Base-by-base conservation (phyloP, 2,888 invertebrate species). In the Diploptera punctata region DNA sequence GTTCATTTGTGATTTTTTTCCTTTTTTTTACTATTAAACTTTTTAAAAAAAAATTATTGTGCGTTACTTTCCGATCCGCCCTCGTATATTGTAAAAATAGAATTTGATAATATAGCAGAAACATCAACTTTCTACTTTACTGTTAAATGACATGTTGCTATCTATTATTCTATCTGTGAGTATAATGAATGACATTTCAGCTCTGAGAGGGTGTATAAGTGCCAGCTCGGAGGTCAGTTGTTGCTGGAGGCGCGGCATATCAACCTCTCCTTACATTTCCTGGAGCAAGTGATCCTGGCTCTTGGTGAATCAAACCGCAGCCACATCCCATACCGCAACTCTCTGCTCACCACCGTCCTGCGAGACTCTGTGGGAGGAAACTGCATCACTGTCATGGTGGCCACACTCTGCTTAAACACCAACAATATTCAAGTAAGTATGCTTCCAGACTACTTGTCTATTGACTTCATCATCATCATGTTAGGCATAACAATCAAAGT, bases 301-400 rank as follows among this genome's bases (percentile, higher is more conserved):
- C 60, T 73, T 13, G 54, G 38, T 13, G 72, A 70, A n/a, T 19
- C 18, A 9, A 44, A 44, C 3, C 78, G 82, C 65, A 70, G 74
- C 7, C 85, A 85, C 74, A 80, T 85, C 19, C 83, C 84, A 13
- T 86, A 82, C 77, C 81, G 87, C 77, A 87, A 87, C 80, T 87
- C 86, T 31, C 80, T 86, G 77, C 82, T 87, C 79, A 87, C 87
- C 1, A 83, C 84, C 54, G 81, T 87, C 71, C 79, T 87, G 29
- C 81, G 84, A 52, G 87, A 87, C 78, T 87, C 87, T 4, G 78
- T 87, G 18, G 84, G 85, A 31, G 86, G 87, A 57, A 87, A 87
- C 79, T 87, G 86, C 71, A 78, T 86, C 68, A 87, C 87, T 2
- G 83, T 82, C 2, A 86, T 87, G 86, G 78, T 87, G 69, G 86